These are phyloP conservation scores for Myodes glareolus DNA, from an alignment of 2,113 vertebrate species.

Conservation along the genomic window DNA sequence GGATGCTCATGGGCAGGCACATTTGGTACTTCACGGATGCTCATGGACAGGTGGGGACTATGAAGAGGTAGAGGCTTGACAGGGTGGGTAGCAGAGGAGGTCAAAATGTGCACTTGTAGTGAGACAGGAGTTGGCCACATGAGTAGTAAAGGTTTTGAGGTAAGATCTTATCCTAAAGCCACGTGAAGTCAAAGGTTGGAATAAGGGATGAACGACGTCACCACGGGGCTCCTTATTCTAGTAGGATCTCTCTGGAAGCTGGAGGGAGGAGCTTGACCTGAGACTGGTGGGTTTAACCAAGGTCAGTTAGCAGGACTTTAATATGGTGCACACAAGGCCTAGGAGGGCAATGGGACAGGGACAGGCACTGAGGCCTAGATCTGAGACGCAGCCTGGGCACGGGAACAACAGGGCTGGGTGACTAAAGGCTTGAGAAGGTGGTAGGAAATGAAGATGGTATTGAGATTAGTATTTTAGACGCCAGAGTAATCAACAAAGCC, in stretches of 20 bases:
- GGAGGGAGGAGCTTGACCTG: neutral
- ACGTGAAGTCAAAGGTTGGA: neutral
- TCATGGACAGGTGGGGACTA: neutral
- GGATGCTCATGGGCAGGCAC: neutral
- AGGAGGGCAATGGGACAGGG: neutral
- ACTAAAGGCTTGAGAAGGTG: constrained; percentile 22
- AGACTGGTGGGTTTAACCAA: neutral
- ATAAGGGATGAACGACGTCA: neutral
- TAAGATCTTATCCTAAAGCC: constrained; percentile 32
- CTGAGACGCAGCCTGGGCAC: neutral
- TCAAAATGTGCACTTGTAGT: neutral
- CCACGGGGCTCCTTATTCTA: neutral
- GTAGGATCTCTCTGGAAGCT: neutral
- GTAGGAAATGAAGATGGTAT: neutral
- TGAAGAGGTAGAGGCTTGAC: neutral
- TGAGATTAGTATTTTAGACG: constrained; percentile 48
- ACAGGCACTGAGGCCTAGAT: neutral
- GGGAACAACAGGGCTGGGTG: neutral
- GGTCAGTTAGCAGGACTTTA: neutral
- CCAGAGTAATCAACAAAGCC: constrained; percentile 11
- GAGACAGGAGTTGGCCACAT: neutral
- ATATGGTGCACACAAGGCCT: neutral
- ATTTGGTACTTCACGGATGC: neutral
- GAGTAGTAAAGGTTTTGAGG: neutral
- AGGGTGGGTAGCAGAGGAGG: neutral